Percentiles rank a stretch among this genome's conserved stretches.
These are phyloP conservation scores for Chloroceryle amazona DNA, from an alignment of 2,797 vertebrate species.

Conservation along the genomic window DNA sequence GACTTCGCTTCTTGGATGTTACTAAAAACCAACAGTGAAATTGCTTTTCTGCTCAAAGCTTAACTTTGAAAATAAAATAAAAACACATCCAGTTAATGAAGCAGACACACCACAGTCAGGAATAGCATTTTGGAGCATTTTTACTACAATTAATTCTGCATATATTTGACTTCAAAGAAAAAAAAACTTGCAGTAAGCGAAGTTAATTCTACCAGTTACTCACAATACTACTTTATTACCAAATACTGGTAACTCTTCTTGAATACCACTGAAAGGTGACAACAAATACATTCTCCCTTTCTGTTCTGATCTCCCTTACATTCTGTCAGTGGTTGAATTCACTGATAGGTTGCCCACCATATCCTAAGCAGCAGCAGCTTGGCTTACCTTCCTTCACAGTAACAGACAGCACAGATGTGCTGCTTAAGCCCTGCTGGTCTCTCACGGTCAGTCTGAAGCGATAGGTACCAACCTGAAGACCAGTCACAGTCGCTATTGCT, in stretches of 20 bases:
- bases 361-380: not conserved
- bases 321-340: not conserved
- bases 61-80: not conserved
- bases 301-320: not conserved
- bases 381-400: constrained; percentile 87
- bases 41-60: not conserved
- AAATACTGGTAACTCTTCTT: not conserved
- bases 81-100: not conserved
- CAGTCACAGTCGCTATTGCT: constrained; percentile 83
- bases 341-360: not conserved
- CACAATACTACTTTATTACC: not conserved
- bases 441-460: constrained; percentile 87
- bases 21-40: not conserved
- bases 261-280: not conserved
- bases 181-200: not conserved
- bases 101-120: not conserved
- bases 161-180: not conserved
- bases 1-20: not conserved
- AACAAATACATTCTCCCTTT: not conserved
- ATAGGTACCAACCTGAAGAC: constrained; percentile 86
- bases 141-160: not conserved
- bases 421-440: constrained; percentile 87
- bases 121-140: not conserved
- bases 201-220: not conserved
- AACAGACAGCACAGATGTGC: constrained; percentile 81